Percentiles rank a stretch among this genome's conserved stretches.
These are phyloP conservation scores for Bradysia coprophila DNA, from an alignment of 1,140 invertebrate species.

Conservation along the genomic window DNA sequence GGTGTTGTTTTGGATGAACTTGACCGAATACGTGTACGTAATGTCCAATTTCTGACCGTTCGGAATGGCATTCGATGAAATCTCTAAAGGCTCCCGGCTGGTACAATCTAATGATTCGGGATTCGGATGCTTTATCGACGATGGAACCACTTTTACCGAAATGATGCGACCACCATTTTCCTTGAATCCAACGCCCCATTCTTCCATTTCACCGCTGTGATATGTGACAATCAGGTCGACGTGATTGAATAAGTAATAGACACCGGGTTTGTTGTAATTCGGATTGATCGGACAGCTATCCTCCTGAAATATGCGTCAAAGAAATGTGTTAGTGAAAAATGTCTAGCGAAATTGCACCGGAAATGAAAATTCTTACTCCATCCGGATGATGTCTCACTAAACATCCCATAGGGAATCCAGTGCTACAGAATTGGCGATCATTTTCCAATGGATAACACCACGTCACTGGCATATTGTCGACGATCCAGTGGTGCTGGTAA, in stretches of 20 bases:
- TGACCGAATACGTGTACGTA: constrained; percentile 75
- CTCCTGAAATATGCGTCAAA: constrained; percentile 10
- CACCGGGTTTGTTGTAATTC: constrained; percentile 37
- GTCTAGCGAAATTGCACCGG: too few species aligned
- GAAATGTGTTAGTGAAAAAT: constrained; percentile 8
- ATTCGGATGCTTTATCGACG: constrained; percentile 50
- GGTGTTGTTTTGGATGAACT: constrained; percentile 58
- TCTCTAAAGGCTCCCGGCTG: constrained; percentile 39
- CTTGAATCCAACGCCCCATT: constrained; percentile 60
- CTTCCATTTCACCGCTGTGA: constrained; percentile 68
- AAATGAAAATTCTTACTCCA: too few species aligned
- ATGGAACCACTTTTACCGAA: constrained; percentile 52
- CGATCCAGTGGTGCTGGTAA: constrained; percentile 97
- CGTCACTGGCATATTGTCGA: constrained; percentile 95
- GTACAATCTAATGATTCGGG: constrained; percentile 30
- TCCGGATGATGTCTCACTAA: constrained; percentile 30
- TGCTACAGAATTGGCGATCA: constrained; percentile 68
- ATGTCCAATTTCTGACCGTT: constrained; percentile 41
- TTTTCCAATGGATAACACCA: constrained; percentile 79
- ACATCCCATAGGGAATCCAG: constrained; percentile 97
- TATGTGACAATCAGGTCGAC: constrained; percentile 87
- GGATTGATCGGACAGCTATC: constrained; percentile 24
- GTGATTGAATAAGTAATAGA: constrained; percentile 93
- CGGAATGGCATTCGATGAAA: constrained; percentile 33
- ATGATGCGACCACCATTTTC: constrained; percentile 81